These are phyloP conservation scores for Platanista minor DNA, from an alignment of 2,113 vertebrate genomes.

Conservation along the genomic window DNA sequence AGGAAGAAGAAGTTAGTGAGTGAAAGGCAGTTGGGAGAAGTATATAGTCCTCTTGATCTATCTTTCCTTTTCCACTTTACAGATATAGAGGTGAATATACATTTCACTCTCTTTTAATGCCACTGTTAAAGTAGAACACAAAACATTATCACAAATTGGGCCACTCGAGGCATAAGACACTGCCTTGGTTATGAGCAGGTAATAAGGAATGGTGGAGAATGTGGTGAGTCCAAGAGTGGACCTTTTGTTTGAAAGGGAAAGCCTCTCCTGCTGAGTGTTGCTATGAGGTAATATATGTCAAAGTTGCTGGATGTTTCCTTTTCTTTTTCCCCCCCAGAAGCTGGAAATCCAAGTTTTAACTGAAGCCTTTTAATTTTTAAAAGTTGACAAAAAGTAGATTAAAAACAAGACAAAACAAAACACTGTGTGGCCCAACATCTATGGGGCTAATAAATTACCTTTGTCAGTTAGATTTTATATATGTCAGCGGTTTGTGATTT, in stretches of 20 bases:
- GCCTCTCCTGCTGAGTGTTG: not conserved
- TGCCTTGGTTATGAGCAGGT: not conserved
- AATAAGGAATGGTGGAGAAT: not conserved
- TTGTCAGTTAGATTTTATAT: not conserved
- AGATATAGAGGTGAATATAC: not conserved
- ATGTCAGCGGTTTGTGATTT: not conserved
- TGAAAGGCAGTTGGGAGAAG: not conserved
- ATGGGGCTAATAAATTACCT: not conserved
- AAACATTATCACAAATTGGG: not conserved
- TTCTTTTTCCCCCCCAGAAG: not conserved
- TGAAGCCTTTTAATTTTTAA: not conserved
- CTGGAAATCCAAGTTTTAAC: not conserved
- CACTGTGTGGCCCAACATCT: not conserved
- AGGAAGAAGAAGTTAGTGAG: not conserved
- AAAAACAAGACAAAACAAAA: not conserved
- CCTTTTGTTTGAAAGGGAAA: not conserved
- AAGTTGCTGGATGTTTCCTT: not conserved
- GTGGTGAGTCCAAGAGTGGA: not conserved
- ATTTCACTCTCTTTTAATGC: not conserved
- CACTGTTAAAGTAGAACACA: not conserved
- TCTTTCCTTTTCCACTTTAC: not conserved
- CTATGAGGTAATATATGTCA: not conserved
- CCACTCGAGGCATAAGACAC: not conserved
- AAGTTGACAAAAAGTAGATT: not conserved
- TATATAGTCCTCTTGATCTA: not conserved